Evolutionary conservation across 2,888 invertebrate species (phyloP), one percentile per base, ranked within the genome.

Genomic region (Ceraclea dissimilis): DNA sequence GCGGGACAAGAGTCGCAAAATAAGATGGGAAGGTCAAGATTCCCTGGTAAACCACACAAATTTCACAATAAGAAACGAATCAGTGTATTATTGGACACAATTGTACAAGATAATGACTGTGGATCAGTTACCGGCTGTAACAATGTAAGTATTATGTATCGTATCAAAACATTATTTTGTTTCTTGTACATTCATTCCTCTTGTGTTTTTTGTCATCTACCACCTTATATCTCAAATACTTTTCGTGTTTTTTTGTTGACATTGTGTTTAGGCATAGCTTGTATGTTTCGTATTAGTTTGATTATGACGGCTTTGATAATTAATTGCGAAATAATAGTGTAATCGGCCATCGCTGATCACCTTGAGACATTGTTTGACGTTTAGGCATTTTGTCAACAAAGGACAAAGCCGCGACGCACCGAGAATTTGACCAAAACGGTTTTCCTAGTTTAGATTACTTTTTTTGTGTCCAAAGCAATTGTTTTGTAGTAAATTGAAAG

Each of bases 21-120:
- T 80, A 81, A 79, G 77, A 87, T 86, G 87, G 86, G 85, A 78
- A 84, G 85, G 78, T 85, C 85, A 75, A 86, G 86, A 81, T 90
- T 90, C 83, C 90, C 90, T 71, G 90, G 90, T 70, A 90, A 89
- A 81, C 90, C 90, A 73, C 84, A 88, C 67, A 90, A 89, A 80
- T 86, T 88, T 78, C 86, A 88, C 72, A 88, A 88, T 77, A 85
- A 88, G 79, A 89, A 88, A 74, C 84, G 90, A 75, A 83, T 90
- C 70, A 88, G 87, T 78, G 88, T 90, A 71, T 79, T 88, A 73
- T 83, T 83, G 67, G 79, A 79, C 67, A 73, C 80, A 69, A 76
- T 79, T 64, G 64, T 67, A 60, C 65, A 67, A 61, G 73, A 74
- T 69, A 72, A 69, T 67, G 76, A 78, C 67, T 70, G 72, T 67